Evolutionary conservation across 2,113 vertebrate species (phyloP), one percentile per base, ranked within the genome.

Genomic region (Cyanoramphus novaezelandiae): DNA sequence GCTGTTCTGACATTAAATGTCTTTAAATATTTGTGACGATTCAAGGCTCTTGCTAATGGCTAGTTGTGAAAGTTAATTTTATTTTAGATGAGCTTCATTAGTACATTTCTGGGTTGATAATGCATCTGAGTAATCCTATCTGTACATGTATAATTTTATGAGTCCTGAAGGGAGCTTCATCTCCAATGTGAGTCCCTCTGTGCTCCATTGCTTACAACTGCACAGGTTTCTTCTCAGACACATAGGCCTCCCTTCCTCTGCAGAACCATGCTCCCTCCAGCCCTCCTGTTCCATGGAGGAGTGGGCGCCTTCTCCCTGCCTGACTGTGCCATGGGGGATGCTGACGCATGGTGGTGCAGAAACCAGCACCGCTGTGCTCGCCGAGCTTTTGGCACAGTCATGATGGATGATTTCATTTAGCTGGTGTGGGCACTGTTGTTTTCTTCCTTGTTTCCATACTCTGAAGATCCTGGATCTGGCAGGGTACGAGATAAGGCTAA

Each of bases 91-190:
- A 75, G 59, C 82, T 86, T 85, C 49, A 3, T 85, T 63, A 52
- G 57, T 44, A 25, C 33, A 8, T 89, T 88, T 65, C 63, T 85
- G 43, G 49, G 62, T 25, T 33, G 27, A 15, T 49, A 19, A 50
- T 18, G 53, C 12, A 3, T 69, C 76, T 88, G 86, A 74, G 75
- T 67, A 63, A 53, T 41, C 37, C 1, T 1, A 9, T 69, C 74
- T 1, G 9, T 16, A 3, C n/a, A 0, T 0, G 3, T 10, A 2
- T 7, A 7, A 5, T 3, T 47, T 37, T 21, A 17, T 25, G 4
- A 3, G 18, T 87, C 63, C 70, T 29, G 3, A 24, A 27, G 94
- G 85, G 75, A 70, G 67, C n/a, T 67, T 12, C 28, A 3, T 5
- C 29, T 1, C 15, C 8, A 4, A 19, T 0, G 0, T 3, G 21